Evolutionary conservation across 2,888 invertebrate genomes (phyloP), one percentile per base, ranked within the genome.

Genomic region (Alentia gelatinosa): DNA sequence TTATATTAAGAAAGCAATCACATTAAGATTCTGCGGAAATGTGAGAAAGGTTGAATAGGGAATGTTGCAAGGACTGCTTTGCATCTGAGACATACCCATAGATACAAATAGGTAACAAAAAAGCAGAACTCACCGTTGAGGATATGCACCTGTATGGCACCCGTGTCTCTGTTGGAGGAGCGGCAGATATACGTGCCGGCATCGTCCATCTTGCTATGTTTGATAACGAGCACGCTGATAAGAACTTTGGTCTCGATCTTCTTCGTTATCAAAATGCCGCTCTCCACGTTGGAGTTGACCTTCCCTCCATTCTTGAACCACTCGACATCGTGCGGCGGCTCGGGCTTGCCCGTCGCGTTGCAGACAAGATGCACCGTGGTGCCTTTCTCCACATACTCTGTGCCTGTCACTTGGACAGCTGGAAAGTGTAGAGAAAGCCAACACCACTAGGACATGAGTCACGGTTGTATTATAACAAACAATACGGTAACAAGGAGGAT

Each of bases 221-320:
- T 92, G 89, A 95, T 95, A 47, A 93, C 93, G 26, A 95, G 92
- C 90, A 93, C 93, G 92, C 94, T 94, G 90, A 94, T 93, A 79
- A 95, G 94, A 30, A 94, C 93, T 91, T 93, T 92, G 50, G 93
- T 94, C 90, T 94, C 93, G 88, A 94, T 93, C 91, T 94, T 94
- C 92, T 95, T 95, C n/a, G 94, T 94, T 91, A 95, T 94, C 90
- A 93, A 91, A 56, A 95, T 92, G n/a, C 94, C 94, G 15, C 92
- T 92, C 88, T 93, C 91, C 47, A 92, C 92, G 63, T 94, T 93
- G 23, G 94, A 93, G 79, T 94, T 92, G 35, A 95, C 93, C 91
- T 93, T 93, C 91, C 93, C 92, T n/a, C 95, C 95, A 88, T 95
- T 93, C 90, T 94, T 94, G 92, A 94, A 95, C 95, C 95, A 95